Conservation (phyloP, 2,888 invertebrate genomes). For the Arctia plantaginis region DNA sequence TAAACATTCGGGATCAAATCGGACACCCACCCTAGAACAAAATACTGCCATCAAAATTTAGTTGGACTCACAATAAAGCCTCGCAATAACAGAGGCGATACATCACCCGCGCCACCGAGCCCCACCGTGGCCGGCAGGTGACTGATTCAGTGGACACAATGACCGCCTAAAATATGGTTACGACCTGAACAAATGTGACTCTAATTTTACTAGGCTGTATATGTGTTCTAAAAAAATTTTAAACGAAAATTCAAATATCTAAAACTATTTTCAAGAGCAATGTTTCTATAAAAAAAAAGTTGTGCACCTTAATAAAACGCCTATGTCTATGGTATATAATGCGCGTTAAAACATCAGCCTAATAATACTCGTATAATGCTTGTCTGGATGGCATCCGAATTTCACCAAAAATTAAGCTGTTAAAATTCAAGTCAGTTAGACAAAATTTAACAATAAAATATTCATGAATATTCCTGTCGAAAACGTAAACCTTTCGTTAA, state of each 20-base stretch:
- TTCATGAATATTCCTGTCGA: neutral
- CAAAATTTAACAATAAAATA: neutral
- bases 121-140: slow-evolving; percentile 58
- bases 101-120: slow-evolving; percentile 52
- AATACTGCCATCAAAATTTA: slow-evolving; percentile 19
- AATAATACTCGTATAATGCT: too few relatives aligned
- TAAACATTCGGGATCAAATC: neutral
- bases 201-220: slow-evolving; percentile 29
- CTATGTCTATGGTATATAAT: too few relatives aligned
- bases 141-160: slow-evolving; percentile 68
- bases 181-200: slow-evolving; percentile 31
- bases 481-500: neutral
- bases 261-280: too few relatives aligned
- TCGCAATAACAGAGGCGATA: slow-evolving; percentile 61
- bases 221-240: neutral
- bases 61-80: slow-evolving; percentile 4
- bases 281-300: too few relatives aligned
- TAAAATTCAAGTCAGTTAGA: neutral
- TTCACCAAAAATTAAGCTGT: neutral
- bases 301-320: too few relatives aligned
- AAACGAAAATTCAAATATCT: neutral
- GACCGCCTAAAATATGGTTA: slow-evolving; percentile 70
- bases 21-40: neutral
- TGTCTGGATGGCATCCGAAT: too few relatives aligned
- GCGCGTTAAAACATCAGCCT: too few relatives aligned